A percentile compares a stretch with the other conserved stretches of the same genome.
These are phyloP conservation scores for Archaeoteleia sp. DNA, from an alignment of 2,888 invertebrate genomes.

Conservation along the genomic window DNA sequence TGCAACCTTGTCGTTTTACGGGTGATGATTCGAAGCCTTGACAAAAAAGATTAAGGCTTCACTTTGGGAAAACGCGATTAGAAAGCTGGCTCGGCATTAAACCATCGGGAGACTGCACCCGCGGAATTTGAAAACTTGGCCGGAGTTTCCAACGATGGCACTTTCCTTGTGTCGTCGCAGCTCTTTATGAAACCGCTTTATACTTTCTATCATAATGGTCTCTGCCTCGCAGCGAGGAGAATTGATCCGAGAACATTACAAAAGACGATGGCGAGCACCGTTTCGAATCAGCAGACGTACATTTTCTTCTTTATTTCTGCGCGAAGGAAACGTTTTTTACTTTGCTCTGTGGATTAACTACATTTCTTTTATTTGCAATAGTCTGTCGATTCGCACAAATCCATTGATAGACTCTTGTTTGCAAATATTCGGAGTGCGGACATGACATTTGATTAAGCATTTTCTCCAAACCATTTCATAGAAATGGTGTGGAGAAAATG, in stretches of 20 bases:
- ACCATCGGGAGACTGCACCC: slow-evolving; percentile 18
- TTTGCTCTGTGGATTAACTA: slow-evolving; percentile 24
- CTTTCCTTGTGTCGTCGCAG: slow-evolving; percentile 13
- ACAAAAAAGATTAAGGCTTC: slow-evolving; percentile 13
- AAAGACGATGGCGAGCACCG: slow-evolving; percentile 15
- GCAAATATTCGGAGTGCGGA: too few relatives aligned
- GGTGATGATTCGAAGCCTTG: background rate
- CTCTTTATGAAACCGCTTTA: slow-evolving; percentile 32
- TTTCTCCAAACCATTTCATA: too few relatives aligned
- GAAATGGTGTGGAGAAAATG: too few relatives aligned
- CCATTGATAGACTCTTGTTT: slow-evolving; percentile 11
- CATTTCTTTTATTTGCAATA: slow-evolving; percentile 27
- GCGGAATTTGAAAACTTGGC: slow-evolving; percentile 57
- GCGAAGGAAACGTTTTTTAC: slow-evolving; percentile 14
- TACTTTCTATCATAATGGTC: slow-evolving; percentile 34
- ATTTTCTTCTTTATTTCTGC: background rate
- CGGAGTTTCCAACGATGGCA: slow-evolving; percentile 23
- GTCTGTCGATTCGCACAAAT: slow-evolving; percentile 8
- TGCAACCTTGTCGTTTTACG: too few relatives aligned
- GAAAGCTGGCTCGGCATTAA: slow-evolving; percentile 17
- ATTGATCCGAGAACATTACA: slow-evolving; percentile 34
- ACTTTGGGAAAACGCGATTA: slow-evolving; percentile 22
- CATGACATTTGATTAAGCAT: too few relatives aligned
- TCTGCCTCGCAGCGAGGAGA: slow-evolving; percentile 7
- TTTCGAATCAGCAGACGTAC: slow-evolving; percentile 4